Percentiles rank a stretch among this genome's conserved stretches.
Conservation (phyloP, 2,797 vertebrate genomes). For the Trachurus trachurus region DNA sequence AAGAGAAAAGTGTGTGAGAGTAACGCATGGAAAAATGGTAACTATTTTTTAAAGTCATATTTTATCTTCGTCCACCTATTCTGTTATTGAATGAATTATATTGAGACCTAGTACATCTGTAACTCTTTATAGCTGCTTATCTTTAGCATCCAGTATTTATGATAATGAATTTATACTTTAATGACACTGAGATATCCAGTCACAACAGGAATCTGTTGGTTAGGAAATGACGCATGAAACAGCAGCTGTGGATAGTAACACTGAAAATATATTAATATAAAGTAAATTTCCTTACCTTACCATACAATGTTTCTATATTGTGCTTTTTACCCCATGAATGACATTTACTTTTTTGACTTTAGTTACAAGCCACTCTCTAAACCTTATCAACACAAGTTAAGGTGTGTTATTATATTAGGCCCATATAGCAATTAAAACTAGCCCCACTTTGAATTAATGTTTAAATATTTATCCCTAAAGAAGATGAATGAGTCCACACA, state of each 20-base stretch:
- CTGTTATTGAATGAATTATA: neutral
- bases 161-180: neutral
- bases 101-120: too few relatives aligned
- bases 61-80: neutral
- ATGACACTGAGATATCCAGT: neutral
- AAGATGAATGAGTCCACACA: too few relatives aligned
- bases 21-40: neutral
- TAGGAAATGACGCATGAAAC: neutral
- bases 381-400: too few relatives aligned
- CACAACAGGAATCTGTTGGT: neutral
- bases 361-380: too few relatives aligned
- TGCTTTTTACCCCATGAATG: neutral
- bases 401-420: too few relatives aligned
- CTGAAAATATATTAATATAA: neutral
- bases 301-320: neutral
- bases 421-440: neutral
- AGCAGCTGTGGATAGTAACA: neutral
- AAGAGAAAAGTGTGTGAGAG: neutral
- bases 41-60: too few relatives aligned
- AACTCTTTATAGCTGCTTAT: neutral
- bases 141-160: neutral
- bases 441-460: neutral
- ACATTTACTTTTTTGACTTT: neutral
- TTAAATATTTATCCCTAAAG: neutral
- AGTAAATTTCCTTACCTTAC: neutral